Base-by-base conservation (phyloP, 2,797 vertebrate species). In the Thaleichthys pacificus region DNA sequence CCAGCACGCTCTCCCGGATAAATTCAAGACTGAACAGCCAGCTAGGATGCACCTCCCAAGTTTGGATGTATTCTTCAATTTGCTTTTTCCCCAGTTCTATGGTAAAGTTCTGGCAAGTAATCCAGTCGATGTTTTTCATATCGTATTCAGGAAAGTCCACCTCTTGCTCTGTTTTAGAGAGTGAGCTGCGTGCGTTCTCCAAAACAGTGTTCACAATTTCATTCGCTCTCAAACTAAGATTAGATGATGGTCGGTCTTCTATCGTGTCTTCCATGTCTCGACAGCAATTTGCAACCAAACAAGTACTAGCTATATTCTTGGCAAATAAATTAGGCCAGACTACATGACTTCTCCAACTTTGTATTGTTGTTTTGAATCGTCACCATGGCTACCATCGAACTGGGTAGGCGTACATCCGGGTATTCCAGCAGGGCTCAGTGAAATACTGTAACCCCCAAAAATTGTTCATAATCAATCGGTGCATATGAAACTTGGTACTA, bases 1-100 rank as follows among this genome's bases (percentile, higher is more conserved):
- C 66, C 65, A 91, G 69, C 8, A 95, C 93, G 32, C 85, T 90
- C 1, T 85, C 84, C 42, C 66, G 68, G 1, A 95, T 69, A 69
- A 93, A 96, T 51, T 90, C 81, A 58, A 94, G 67, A 61, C 86
- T 90, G 82, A 92, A 88, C 7, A 91, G 69, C 96, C 96, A 98
- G 26, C 81, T 75, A 12, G 91, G 69, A 0, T 87, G 74, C 72
- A 95, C 51, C 49, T 88, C 87, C 95, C 95, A 98, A 0, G 84
- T 95, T 85, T 77, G 76, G 61, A 98, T 84, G 0, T 92, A 93
- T 8, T 93, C 80, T 26, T 86, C 84, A 15, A 98, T 95, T 82
- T 95, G 93, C 61, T 63, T 54, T 26, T 15, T 80, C 2, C 95
- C 95, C 17, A 68, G 75, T 35, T 93, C 89, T 3, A 87, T 68